Evolutionary conservation across 1,140 invertebrate genomes (phyloP).

Genomic region (Drosophila lini): DNA sequence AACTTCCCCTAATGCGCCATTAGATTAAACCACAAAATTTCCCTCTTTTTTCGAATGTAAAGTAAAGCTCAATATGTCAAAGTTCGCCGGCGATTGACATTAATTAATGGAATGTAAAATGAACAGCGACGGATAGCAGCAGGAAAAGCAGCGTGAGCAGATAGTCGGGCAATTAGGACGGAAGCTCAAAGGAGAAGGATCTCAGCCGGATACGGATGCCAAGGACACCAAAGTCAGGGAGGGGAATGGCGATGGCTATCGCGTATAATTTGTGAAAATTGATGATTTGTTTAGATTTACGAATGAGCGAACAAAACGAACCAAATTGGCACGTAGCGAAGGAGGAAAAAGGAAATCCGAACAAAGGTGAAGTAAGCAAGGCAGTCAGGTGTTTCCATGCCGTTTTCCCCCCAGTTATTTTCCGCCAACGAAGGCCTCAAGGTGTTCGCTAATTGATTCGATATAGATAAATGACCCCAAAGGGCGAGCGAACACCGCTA

Average conservation of each 20-base stretch:
- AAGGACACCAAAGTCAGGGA: conserved; percentile 2
- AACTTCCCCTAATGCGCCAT: conserved; percentile 14
- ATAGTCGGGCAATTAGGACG: conserved; percentile 69
- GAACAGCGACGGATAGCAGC: conserved; percentile 61
- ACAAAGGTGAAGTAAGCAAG: conserved; percentile 18
- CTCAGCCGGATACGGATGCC: conserved; percentile 17
- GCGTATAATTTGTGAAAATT: conserved; percentile 83
- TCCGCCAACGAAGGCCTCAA: conserved; percentile 46
- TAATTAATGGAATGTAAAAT: conserved; percentile 83
- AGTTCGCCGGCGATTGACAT: conserved; percentile 72
- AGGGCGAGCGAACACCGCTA: conserved; percentile 26
- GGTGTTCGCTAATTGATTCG: conserved; percentile 78
- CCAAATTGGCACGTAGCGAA: conserved; percentile 77
- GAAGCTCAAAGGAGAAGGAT: conserved; percentile 36
- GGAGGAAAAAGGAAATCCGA: conserved; percentile 43
- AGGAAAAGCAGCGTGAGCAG: conserved; percentile 59
- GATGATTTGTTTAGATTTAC: conserved; percentile 83
- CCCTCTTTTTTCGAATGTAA: conserved; percentile 21
- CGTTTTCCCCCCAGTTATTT: neutral
- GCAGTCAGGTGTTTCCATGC: conserved; percentile 35
- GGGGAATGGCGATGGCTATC: conserved; percentile 20
- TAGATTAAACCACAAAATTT: conserved; percentile 21
- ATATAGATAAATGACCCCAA: conserved; percentile 77
- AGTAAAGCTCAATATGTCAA: conserved; percentile 76
- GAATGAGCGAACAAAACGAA: conserved; percentile 79